These are phyloP conservation scores for Cyanoderma ruficeps DNA, from an alignment of 2,113 vertebrate genomes.

Conservation along the genomic window DNA sequence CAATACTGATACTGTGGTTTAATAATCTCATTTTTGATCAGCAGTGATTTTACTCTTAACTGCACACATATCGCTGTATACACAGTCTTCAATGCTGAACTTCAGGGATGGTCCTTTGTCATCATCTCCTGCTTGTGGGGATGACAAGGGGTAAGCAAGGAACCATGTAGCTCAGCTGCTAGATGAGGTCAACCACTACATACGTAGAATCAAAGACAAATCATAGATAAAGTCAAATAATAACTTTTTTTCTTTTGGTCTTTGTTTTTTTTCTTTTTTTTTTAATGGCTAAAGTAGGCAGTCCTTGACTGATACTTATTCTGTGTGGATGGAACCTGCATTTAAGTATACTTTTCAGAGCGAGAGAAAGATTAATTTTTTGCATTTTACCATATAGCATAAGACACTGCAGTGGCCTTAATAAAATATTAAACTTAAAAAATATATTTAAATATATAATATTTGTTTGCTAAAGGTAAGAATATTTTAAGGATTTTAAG, in stretches of 20 bases:
- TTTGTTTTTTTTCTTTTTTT: neutral
- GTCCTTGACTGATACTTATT: neutral
- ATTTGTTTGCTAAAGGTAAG: neutral
- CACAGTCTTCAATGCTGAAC: neutral
- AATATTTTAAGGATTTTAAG: neutral
- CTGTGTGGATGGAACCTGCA: neutral
- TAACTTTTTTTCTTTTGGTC: neutral
- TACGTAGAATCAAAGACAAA: neutral
- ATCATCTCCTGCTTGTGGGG: too few relatives aligned
- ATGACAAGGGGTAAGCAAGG: neutral
- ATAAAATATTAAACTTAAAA: neutral
- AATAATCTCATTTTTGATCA: neutral
- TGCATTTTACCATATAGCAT: neutral
- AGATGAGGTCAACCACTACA: neutral
- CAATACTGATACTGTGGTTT: neutral
- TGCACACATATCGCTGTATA: neutral
- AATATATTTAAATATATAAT: neutral
- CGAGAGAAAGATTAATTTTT: neutral
- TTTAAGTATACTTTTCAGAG: neutral
- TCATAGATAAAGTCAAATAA: neutral
- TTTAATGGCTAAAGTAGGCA: neutral
- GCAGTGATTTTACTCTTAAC: neutral
- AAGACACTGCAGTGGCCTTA: neutral
- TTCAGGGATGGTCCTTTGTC: neutral
- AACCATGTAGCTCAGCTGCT: neutral